Conservation (phyloP, 1,140 invertebrate genomes). For the Drosophila varians region DNA sequence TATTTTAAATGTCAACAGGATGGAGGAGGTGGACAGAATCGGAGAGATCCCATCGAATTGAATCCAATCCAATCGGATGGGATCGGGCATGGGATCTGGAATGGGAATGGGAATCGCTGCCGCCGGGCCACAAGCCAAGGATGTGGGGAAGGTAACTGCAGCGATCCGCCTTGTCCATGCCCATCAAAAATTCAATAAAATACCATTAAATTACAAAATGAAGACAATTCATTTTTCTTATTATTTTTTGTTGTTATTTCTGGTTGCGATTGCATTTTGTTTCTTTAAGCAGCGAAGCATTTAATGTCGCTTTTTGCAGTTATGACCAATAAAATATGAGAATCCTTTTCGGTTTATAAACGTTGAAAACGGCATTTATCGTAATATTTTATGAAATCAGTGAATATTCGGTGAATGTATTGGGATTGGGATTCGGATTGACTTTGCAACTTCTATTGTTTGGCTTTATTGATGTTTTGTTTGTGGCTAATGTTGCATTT, state of each 20-base stretch:
- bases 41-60: slow-evolving; percentile 19
- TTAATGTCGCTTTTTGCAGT: slow-evolving; percentile 80
- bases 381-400: slow-evolving; percentile 80
- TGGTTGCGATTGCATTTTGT: slow-evolving; percentile 56
- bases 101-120: neutral
- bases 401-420: slow-evolving; percentile 60
- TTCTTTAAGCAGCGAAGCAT: slow-evolving; percentile 68
- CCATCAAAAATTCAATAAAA: slow-evolving; percentile 82
- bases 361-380: slow-evolving; percentile 71
- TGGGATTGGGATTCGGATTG: slow-evolving; percentile 1
- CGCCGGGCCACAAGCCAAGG: slow-evolving; percentile 50
- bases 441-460: slow-evolving; percentile 17
- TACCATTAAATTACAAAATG: slow-evolving; percentile 83
- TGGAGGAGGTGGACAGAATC: neutral
- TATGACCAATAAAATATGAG: slow-evolving; percentile 80
- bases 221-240: slow-evolving; percentile 75
- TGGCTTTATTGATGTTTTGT: slow-evolving; percentile 24
- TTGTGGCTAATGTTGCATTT: neutral
- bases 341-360: slow-evolving; percentile 63
- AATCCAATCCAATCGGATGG: neutral
- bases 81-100: neutral
- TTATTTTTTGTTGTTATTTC: slow-evolving; percentile 29
- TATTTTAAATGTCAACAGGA: slow-evolving; percentile 82
- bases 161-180: slow-evolving; percentile 48
- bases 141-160: slow-evolving; percentile 31